Base-by-base conservation (phyloP, 37 sponge, comb jelly and placozoan genomes). In the Spongilla lacustris region DNA sequence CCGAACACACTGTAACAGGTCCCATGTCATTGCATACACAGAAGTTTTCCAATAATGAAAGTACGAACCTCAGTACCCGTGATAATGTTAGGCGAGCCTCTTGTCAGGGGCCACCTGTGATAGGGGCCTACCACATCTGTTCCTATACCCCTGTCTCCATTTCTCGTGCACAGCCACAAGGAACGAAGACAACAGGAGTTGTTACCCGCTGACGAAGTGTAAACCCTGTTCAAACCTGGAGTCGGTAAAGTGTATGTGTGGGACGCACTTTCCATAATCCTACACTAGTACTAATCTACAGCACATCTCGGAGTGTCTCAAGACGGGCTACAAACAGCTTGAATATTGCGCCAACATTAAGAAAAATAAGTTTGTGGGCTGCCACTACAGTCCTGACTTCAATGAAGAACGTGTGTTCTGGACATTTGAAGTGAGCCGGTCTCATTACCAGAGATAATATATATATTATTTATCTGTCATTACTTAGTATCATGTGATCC, bases 181-280 rank as follows among this genome's bases (percentile, higher is more conserved):
- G 13, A 78, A 19, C 68, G 86, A 35, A 27, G 31, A 29, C 24
- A 30, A 66, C 19, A 70, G 67, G 30, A 36, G 33, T 73, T 89
- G 89, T 58, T 50, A 23, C 26, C 71, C 79, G 0, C 27, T 78
- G 2, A 80, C 75, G 23, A 84, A 78, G 85, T 89, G 90, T 35
- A 84, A 75, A 49, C 84, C 74, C 23, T 89, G 90, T 32, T 89
- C 90, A 0, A 31, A 85, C 27, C 71, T 89, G 10, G 90, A 89
- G 30, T 58, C 79, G 73, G 85, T 88, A 23, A 75, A 75, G 27
- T 38, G 0, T 78, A 46, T 41, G 41, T 41, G 29, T 21, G 50
- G 4, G 78, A 26, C 5, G 35, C 32, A 67, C 50, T 28, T 6
- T 41, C 0, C 17, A 58, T 71, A 67, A 13, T 48, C 22, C 27